phyloP scores from a whole-genome alignment of 1,140 invertebrate species.

The Eulimnadia texana region DNA sequence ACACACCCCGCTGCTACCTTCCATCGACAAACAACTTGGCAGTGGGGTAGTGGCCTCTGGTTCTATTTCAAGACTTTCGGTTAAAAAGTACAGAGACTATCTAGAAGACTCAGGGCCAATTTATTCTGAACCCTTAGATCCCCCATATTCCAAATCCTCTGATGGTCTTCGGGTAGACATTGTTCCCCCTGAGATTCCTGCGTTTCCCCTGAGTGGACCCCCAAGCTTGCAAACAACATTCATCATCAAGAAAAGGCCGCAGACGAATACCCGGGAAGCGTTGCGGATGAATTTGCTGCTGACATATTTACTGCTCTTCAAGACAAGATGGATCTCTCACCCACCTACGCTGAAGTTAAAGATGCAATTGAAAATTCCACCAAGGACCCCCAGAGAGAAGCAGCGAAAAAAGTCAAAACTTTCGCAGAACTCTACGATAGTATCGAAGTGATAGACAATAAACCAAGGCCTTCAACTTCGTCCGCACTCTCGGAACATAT shows the following conservation, averaged over 20 bases:
- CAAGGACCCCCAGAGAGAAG: neutral
- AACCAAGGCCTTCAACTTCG: slow-evolving; percentile 1
- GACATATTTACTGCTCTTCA: slow-evolving; percentile 11
- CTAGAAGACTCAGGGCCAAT: slow-evolving; percentile 11
- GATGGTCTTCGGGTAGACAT: neutral
- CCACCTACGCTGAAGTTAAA: slow-evolving; percentile 14
- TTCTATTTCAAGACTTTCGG: slow-evolving; percentile 12
- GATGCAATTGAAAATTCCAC: slow-evolving; percentile 5
- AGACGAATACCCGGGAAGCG: neutral
- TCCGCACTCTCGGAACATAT: slow-evolving; percentile 9
- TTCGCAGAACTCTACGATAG: slow-evolving; percentile 9
- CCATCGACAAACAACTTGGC: slow-evolving; percentile 11
- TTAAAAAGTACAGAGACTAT: slow-evolving; percentile 14
- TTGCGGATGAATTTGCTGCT: slow-evolving; percentile 14
- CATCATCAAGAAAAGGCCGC: neutral
- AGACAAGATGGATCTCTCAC: slow-evolving; percentile 14
- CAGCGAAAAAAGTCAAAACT: neutral
- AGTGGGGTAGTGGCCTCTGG: slow-evolving; percentile 10
- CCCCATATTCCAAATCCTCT: neutral
- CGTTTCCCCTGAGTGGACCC: slow-evolving; percentile 6
- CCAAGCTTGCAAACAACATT: neutral
- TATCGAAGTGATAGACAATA: slow-evolving; percentile 5
- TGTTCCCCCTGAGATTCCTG: slow-evolving; percentile 2
- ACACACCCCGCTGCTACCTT: neutral
- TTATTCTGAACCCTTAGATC: slow-evolving; percentile 14